Percentiles rank a stretch among this genome's conserved stretches.
Evolutionary conservation across 2,797 vertebrate species (phyloP).

Genomic region (Myioborus miniatus): DNA sequence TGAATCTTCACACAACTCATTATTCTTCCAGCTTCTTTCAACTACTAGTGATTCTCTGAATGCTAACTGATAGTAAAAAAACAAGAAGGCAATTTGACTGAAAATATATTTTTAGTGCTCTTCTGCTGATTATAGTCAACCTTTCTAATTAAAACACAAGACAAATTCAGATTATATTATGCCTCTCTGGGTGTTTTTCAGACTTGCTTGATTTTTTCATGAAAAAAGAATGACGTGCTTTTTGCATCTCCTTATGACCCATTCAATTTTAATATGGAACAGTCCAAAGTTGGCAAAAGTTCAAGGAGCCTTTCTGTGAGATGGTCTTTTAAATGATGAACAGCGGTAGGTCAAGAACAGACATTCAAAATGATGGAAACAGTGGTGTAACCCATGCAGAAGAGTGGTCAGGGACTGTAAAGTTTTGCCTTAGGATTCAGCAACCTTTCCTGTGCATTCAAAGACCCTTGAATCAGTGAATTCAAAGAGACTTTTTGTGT

Average conservation of each 20-base stretch:
- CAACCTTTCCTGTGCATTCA: not conserved
- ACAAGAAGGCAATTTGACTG: not conserved
- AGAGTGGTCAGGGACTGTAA: accelerated
- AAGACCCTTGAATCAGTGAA: not conserved
- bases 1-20: not conserved
- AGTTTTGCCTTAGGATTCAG: not conserved
- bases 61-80: not conserved
- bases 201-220: not conserved
- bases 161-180: not conserved
- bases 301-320: not conserved
- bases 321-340: not conserved
- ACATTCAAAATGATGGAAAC: not conserved
- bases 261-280: not conserved
- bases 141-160: not conserved
- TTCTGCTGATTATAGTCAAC: not conserved
- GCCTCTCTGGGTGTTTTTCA: not conserved
- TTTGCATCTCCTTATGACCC: not conserved
- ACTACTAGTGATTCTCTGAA: not conserved
- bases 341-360: not conserved
- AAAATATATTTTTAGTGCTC: not conserved
- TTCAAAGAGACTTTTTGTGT: not conserved
- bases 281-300: not conserved
- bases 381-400: not conserved
- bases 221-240: not conserved
- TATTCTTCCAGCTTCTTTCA: not conserved